These are phyloP conservation scores for Coranthus polyacanthus DNA, from an alignment of 2,797 vertebrate species.

Conservation along the genomic window DNA sequence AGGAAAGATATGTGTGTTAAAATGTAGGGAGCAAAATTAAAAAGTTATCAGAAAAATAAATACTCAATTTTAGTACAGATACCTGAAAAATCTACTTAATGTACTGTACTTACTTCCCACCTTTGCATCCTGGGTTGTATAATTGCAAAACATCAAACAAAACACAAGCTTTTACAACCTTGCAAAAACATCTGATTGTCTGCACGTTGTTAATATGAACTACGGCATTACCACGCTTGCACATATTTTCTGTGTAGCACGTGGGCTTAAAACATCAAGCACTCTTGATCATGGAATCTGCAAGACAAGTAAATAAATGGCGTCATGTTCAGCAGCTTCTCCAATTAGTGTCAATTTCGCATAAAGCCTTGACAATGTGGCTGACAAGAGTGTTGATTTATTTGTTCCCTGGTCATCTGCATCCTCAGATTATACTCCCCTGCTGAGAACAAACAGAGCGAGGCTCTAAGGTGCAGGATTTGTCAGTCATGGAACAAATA, in stretches of 20 bases:
- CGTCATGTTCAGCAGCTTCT: constrained; percentile 18
- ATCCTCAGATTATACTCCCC: constrained; percentile 43
- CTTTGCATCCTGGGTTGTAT: too few relatives aligned
- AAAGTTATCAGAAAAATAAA: too few relatives aligned
- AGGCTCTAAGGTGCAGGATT: constrained; percentile 29
- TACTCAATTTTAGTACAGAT: too few relatives aligned
- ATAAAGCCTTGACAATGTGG: constrained; percentile 26
- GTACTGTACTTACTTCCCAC: too few relatives aligned
- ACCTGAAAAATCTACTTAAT: too few relatives aligned
- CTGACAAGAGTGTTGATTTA: constrained; percentile 49
- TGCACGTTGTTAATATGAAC: neutral
- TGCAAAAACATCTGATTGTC: neutral
- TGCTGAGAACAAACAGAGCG: constrained; percentile 40
- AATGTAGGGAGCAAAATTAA: too few relatives aligned
- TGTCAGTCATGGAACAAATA: constrained; percentile 50
- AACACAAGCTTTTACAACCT: neutral
- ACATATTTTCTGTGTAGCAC: neutral
- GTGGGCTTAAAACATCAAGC: constrained; percentile 2
- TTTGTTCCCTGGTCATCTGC: constrained; percentile 50
- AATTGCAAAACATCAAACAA: constrained; percentile 19
- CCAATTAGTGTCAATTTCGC: constrained; percentile 31
- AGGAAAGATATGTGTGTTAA: too few relatives aligned
- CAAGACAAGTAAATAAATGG: neutral
- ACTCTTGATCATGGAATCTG: constrained; percentile 29
- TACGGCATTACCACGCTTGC: neutral